Conservation (phyloP, 1,140 invertebrate genomes). For the Drosophila littoralis region DNA sequence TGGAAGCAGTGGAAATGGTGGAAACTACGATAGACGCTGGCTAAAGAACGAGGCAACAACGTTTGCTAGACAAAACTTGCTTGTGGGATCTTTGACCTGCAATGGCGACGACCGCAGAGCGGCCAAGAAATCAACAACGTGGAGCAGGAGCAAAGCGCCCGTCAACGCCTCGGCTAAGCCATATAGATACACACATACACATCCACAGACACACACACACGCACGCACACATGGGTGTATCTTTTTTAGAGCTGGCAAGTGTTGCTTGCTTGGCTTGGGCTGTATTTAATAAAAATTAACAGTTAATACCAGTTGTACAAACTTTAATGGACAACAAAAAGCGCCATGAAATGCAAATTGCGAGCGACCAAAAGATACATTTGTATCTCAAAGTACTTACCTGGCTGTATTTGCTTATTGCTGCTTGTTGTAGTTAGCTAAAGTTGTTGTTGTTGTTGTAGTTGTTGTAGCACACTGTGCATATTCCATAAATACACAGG, state of each 20-base stretch:
- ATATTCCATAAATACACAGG: constrained; percentile 61
- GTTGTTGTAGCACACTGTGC: constrained; percentile 39
- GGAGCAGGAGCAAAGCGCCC: constrained; percentile 55
- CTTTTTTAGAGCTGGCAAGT: constrained; percentile 63
- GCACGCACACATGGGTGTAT: constrained; percentile 20
- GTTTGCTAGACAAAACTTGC: constrained; percentile 79
- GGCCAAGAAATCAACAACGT: constrained; percentile 56
- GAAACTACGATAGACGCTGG: constrained; percentile 51
- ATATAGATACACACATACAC: constrained; percentile 48
- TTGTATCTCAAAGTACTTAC: constrained; percentile 54
- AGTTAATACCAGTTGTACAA: constrained; percentile 77
- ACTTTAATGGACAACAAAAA: constrained; percentile 41
- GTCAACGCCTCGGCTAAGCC: constrained; percentile 53
- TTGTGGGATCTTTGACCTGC: constrained; percentile 81
- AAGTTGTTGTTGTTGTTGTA: constrained; percentile 15
- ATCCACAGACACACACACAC: constrained; percentile 10
- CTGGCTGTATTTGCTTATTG: constrained; percentile 26
- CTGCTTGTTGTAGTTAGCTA: constrained; percentile 3
- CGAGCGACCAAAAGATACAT: constrained; percentile 16
- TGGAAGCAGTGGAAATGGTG: constrained; percentile 63
- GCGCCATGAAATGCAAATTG: constrained; percentile 15
- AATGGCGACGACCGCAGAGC: constrained; percentile 75
- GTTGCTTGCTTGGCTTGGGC: constrained; percentile 23
- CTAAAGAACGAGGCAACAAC: constrained; percentile 46
- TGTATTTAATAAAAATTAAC: constrained; percentile 75